Conservation (phyloP, 2,888 invertebrate genomes). For the Deroplatys truncata region DNA sequence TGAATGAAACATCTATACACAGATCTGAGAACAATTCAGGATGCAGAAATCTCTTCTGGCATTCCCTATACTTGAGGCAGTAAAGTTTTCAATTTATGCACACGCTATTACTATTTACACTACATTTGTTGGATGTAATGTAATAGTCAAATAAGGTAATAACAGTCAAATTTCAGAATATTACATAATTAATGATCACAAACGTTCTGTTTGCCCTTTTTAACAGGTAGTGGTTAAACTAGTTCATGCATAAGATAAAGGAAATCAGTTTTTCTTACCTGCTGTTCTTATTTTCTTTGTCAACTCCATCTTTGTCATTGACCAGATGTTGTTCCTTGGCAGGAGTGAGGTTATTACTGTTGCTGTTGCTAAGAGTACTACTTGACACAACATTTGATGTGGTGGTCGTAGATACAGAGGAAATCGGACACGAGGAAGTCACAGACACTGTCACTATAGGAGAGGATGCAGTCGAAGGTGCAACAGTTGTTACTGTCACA, state of each 20-base stretch:
- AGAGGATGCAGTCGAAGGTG: slow-evolving; percentile 26
- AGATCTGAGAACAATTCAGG: no score
- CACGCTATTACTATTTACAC: no score
- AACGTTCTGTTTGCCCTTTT: no score
- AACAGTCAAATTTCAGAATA: no score
- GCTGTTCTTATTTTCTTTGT: slow-evolving; percentile 16
- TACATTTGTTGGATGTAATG: no score
- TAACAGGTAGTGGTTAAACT: not conserved
- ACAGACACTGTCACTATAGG: slow-evolving; percentile 5
- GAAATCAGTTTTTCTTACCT: slow-evolving; percentile 5
- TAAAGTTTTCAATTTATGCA: no score
- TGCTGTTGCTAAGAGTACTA: slow-evolving; percentile 19
- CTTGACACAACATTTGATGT: slow-evolving; percentile 9
- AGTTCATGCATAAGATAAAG: not conserved
- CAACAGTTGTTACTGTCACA: slow-evolving; percentile 28
- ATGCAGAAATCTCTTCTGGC: no score
- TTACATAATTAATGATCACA: no score
- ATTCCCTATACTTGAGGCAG: no score
- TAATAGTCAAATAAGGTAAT: no score
- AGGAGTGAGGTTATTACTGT: slow-evolving; percentile 15
- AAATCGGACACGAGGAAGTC: slow-evolving; percentile 1
- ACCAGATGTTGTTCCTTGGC: slow-evolving; percentile 7
- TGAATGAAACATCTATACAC: no score
- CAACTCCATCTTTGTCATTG: slow-evolving; percentile 17
- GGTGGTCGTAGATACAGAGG: slow-evolving; percentile 11